phyloP scores from a whole-genome alignment of 2,113 vertebrate genomes.

The Chrysochloris asiatica region DNA sequence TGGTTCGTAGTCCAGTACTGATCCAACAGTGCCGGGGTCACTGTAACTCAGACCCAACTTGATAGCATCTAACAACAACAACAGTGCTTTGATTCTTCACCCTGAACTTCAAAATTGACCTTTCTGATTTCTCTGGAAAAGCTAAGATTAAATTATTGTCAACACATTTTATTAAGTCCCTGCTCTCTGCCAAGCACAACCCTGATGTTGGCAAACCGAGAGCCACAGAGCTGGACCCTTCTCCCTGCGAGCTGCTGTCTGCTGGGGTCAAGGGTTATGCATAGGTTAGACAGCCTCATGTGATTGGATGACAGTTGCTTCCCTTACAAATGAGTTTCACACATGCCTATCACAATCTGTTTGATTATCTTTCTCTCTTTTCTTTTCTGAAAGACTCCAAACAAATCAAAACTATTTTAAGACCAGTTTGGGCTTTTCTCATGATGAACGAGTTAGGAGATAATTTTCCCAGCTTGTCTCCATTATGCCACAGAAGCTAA shows the following conservation, averaged over 20 bases:
- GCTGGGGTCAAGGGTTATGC: neutral
- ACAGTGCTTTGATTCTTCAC: neutral
- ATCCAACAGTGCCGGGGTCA: no score
- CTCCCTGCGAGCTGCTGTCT: neutral
- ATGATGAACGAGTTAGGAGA: slow-evolving; percentile 28
- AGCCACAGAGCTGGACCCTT: neutral
- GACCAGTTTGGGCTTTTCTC: slow-evolving; percentile 13
- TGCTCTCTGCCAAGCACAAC: neutral
- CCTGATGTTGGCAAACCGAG: neutral
- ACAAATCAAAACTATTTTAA: slow-evolving; percentile 53
- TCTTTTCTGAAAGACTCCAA: slow-evolving; percentile 36
- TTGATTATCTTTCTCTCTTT: slow-evolving; percentile 43
- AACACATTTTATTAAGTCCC: neutral
- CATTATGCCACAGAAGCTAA: slow-evolving; percentile 45
- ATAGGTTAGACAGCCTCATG: neutral
- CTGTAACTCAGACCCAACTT: no score
- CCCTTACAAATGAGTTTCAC: neutral
- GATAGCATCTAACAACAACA: no score
- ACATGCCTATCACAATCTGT: neutral
- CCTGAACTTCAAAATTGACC: neutral
- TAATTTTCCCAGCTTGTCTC: slow-evolving; percentile 43
- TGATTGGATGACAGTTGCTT: neutral
- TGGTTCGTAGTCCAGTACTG: no score
- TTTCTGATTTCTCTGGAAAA: neutral
- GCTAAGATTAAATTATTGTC: neutral